Conservation (phyloP, 2,888 invertebrate genomes). For the Dynastes grantii region DNA sequence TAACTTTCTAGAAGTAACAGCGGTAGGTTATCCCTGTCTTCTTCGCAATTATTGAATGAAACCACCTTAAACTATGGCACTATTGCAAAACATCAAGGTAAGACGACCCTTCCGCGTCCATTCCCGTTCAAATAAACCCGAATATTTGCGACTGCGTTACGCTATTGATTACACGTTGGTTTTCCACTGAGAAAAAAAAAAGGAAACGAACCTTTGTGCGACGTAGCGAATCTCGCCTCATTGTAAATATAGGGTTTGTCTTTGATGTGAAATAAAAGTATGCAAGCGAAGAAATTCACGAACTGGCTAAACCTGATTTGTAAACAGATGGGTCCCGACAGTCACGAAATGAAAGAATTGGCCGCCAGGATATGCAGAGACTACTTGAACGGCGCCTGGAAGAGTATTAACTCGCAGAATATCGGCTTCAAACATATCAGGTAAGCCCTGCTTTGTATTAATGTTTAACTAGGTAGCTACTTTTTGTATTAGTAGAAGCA, state of each 20-base stretch:
- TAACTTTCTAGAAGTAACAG: too few species aligned
- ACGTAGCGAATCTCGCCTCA: not conserved
- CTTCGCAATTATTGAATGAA: conserved; percentile 1
- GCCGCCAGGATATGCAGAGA: conserved; percentile 91
- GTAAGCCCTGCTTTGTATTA: conserved; percentile 71
- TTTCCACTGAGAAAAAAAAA: too few species aligned
- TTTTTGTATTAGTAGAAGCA: too few species aligned
- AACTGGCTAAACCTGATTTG: conserved; percentile 56
- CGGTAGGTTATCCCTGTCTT: not conserved
- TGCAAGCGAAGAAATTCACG: conserved; percentile 44
- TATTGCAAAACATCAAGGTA: conserved; percentile 42
- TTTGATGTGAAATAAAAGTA: conserved; percentile 15
- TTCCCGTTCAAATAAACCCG: not conserved
- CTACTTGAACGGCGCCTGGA: conserved; percentile 93
- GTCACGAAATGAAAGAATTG: conserved; percentile 85
- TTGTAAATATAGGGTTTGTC: not conserved
- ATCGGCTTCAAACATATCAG: conserved; percentile 89
- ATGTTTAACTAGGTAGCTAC: too few species aligned
- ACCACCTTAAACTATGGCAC: conserved; percentile 10
- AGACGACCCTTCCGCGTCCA: not conserved
- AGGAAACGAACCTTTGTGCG: too few species aligned
- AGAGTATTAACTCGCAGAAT: conserved; percentile 83
- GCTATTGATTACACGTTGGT: conserved; percentile 21
- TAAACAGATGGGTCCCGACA: conserved; percentile 77
- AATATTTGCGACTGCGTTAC: conserved; percentile 43